Evolutionary conservation across 2,888 invertebrate genomes (phyloP).

Genomic region (Phanerotoma sp.): DNA sequence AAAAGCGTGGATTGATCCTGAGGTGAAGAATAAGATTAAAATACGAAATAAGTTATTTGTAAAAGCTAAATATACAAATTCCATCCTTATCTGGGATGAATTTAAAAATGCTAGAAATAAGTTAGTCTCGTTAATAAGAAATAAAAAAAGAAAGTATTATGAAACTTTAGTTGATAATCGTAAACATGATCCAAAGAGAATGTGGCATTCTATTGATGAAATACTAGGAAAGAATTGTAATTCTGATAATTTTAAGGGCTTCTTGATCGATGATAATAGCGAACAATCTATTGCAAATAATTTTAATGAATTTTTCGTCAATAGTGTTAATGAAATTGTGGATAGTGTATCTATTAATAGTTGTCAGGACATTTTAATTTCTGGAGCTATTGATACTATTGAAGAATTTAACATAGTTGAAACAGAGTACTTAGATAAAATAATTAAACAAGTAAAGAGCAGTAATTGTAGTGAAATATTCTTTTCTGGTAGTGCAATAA

Average conservation of each 20-base stretch:
- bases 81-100: background rate
- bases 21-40: background rate
- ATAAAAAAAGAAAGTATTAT: background rate
- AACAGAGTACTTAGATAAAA: no score
- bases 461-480: no score
- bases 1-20: background rate
- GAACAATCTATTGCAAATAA: background rate
- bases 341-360: background rate
- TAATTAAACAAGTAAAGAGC: no score
- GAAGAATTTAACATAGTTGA: no score
- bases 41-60: slow-evolving; percentile 4
- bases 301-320: background rate
- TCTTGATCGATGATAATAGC: background rate
- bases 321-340: slow-evolving; percentile 1
- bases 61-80: background rate
- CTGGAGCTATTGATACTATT: no score
- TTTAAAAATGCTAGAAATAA: background rate
- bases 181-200: background rate
- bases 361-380: background rate
- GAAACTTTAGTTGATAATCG: background rate
- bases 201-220: background rate
- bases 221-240: no score
- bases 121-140: background rate
- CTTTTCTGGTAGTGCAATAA: no score
- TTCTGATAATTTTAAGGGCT: no score